phyloP scores from a whole-genome alignment of 2,888 invertebrate species.

The Linnaemya tessellans region DNA sequence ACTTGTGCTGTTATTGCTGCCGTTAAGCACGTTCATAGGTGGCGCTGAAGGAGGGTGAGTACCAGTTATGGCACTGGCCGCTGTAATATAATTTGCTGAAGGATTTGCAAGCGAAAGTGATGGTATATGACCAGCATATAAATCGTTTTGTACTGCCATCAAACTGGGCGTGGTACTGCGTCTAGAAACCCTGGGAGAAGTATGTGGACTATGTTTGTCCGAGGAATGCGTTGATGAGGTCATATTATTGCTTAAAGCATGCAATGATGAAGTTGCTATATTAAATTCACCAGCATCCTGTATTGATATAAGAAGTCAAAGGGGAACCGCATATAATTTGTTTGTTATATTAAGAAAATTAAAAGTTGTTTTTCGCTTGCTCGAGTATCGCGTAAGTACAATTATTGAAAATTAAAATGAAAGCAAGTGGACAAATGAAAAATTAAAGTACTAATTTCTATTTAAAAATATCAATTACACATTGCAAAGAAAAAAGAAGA shows the following conservation, averaged over 20 bases:
- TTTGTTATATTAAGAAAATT: slow-evolving; percentile 10
- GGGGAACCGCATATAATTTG: slow-evolving; percentile 43
- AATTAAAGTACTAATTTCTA: background rate
- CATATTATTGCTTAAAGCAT: slow-evolving; percentile 84
- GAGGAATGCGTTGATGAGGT: slow-evolving; percentile 76
- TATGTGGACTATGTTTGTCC: slow-evolving; percentile 85
- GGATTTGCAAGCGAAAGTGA: slow-evolving; percentile 76
- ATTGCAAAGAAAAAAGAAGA: background rate
- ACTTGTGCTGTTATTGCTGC: slow-evolving; percentile 70
- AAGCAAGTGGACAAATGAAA: background rate
- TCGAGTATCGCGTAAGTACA: background rate
- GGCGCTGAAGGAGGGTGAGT: slow-evolving; percentile 78
- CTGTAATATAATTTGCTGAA: slow-evolving; percentile 73
- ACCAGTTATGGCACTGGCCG: slow-evolving; percentile 73
- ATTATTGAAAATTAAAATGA: background rate
- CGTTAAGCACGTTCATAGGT: slow-evolving; percentile 78
- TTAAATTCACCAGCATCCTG: slow-evolving; percentile 87
- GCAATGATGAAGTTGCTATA: slow-evolving; percentile 86
- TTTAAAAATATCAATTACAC: background rate
- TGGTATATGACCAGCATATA: slow-evolving; percentile 79
- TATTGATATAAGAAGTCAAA: slow-evolving; percentile 57
- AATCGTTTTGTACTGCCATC: slow-evolving; percentile 83
- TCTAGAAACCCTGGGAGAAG: slow-evolving; percentile 85
- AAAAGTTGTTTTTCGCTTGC: background rate
- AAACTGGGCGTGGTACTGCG: slow-evolving; percentile 82